Evolutionary conservation across 2,797 vertebrate species (phyloP).

Genomic region (Forpus xanthops): DNA sequence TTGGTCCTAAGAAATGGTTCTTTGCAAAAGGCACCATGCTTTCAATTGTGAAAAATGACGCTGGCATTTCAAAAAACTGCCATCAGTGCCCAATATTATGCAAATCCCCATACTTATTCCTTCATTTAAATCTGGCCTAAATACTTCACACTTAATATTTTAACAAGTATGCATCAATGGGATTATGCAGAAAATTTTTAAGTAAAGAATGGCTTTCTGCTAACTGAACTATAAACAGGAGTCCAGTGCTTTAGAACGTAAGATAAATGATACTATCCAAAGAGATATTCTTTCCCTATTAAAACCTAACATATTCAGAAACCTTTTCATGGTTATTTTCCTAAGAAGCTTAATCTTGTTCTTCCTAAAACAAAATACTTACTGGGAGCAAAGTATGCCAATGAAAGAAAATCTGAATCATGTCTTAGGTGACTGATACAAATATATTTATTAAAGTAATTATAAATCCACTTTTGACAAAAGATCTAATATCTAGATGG

Average conservation of each 20-base stretch:
- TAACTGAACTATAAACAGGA: neutral
- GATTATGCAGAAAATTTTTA: constrained; percentile 50
- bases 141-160: constrained; percentile 67
- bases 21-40: constrained; percentile 57
- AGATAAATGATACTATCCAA: neutral
- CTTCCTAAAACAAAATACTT: neutral
- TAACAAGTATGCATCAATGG: constrained; percentile 56
- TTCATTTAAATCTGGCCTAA: constrained; percentile 62
- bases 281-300: neutral
- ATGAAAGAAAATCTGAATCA: neutral
- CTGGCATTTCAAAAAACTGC: constrained; percentile 71
- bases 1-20: constrained; percentile 71
- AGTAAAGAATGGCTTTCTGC: constrained; percentile 9
- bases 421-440: neutral
- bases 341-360: neutral
- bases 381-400: neutral
- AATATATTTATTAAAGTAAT: neutral
- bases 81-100: constrained; percentile 63
- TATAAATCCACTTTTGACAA: neutral
- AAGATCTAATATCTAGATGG: neutral
- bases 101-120: constrained; percentile 66
- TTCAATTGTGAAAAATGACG: constrained; percentile 69
- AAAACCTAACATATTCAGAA: neutral
- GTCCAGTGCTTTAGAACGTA: neutral
- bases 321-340: neutral